Base-by-base conservation (phyloP, 2,888 invertebrate genomes). In the Octonoba sinensis region DNA sequence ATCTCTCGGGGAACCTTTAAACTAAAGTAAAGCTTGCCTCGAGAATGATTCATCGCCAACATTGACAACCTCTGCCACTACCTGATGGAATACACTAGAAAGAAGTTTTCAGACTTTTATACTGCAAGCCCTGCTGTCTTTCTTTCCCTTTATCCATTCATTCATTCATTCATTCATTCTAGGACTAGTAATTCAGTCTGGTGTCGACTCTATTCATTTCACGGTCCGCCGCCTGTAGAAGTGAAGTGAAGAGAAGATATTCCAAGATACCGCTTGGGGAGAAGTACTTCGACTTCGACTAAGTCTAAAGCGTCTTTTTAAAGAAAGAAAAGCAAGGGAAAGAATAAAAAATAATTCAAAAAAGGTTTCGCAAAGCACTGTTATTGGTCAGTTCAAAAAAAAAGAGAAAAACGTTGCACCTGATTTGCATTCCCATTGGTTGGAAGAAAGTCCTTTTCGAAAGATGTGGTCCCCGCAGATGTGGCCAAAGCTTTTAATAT, bases 181-280 rank as follows among this genome's bases (percentile, higher is more conserved):
- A 22, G 59, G 36, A 57, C 72, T 72, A 66, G 78, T 79, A 79
- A 79, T 79, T 79, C 78, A 72, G 71, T 72, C 71, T 72, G 59
- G 66, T 79, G 78, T 79, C 78, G 78, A 79, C 78, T 79, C 78
- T 67, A 79, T 79, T 79, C 78, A 79, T 79, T 79, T 79, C 78
- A 79, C 67, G 78, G 72, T 66, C 78, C 78, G 78, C 72, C 78
- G 78, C 78, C 78, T 67, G 54, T 60, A 57, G 65, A 78, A 78
- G 71, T 66, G 71, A 78, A 78, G 71, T 78, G 77, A 78, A 78
- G 64, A 47, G 47, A 79, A 79, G 78, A 79, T 79, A 79, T 72
- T 79, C 78, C 66, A 62, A 67, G 67, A 72, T 62, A 60, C 64
- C 57, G 57, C 57, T 57, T 44, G 24, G 66, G 69, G 60, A 72